A percentile compares a stretch with the other conserved stretches of the same genome.
Conservation (phyloP, 2,797 vertebrate genomes). For the Rallus crepitans region DNA sequence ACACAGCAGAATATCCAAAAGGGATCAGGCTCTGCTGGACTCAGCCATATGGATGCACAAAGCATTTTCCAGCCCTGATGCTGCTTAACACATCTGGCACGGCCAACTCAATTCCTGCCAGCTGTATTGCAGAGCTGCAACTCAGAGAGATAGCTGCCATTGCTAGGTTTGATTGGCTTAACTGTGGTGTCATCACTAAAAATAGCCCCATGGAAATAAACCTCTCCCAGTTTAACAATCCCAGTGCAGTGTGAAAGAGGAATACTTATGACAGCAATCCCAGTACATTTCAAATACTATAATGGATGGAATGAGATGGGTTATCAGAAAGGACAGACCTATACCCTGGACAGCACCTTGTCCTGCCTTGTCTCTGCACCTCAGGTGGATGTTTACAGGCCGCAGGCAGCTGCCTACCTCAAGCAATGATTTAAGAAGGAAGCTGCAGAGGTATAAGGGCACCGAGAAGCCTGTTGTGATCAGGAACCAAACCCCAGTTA, state of each 20-base stretch:
- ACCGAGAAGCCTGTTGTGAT: accelerated
- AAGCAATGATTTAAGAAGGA: neutral
- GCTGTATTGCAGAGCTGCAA: neutral
- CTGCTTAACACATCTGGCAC: neutral
- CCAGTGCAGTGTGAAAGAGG: neutral
- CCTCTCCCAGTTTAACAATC: neutral
- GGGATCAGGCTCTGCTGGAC: neutral
- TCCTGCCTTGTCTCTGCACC: neutral
- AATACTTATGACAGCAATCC: neutral
- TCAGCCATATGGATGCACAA: neutral
- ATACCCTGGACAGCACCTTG: neutral
- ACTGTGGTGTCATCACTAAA: neutral
- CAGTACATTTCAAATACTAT: neutral
- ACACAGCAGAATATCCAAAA: neutral
- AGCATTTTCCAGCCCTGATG: accelerated
- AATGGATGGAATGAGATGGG: accelerated
- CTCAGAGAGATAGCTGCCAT: neutral
- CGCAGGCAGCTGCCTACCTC: neutral
- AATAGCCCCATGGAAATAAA: conserved; percentile 24
- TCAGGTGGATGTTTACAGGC: accelerated
- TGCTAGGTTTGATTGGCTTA: neutral
- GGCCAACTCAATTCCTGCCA: accelerated
- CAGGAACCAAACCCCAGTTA: neutral
- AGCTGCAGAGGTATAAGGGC: neutral
- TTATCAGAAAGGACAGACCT: neutral